Evolutionary conservation across 2,888 invertebrate genomes (phyloP).

Genomic region (Synanthedon tipuliformis): DNA sequence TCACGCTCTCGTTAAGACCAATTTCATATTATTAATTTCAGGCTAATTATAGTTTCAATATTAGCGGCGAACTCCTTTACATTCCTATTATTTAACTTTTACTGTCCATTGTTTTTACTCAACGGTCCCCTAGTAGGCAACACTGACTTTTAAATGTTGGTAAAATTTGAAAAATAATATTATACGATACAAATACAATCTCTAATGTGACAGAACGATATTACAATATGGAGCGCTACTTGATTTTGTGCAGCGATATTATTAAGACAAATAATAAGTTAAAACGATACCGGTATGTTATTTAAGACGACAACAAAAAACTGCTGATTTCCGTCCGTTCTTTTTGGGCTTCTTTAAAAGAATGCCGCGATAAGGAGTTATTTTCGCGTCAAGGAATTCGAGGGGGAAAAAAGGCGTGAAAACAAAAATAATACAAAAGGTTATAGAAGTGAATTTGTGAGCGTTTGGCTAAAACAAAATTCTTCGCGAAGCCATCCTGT

Average conservation of each 20-base stretch:
- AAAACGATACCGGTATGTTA: constrained; percentile 39
- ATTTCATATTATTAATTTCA: not conserved
- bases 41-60: too few species aligned
- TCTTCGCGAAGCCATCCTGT: constrained; percentile 69
- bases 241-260: not conserved
- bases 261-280: constrained; percentile 24
- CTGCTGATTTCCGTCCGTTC: constrained; percentile 40
- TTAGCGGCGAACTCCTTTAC: too few species aligned
- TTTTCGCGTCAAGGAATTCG: constrained; percentile 66
- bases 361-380: constrained; percentile 68
- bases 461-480: constrained; percentile 68
- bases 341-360: constrained; percentile 62
- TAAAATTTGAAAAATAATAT: too few species aligned
- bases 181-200: too few species aligned
- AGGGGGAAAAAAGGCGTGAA: constrained; percentile 67
- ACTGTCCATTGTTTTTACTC: too few species aligned
- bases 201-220: not conserved
- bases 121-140: too few species aligned
- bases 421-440: constrained; percentile 67
- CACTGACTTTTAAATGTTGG: too few species aligned
- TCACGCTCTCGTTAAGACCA: too few species aligned
- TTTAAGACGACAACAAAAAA: constrained; percentile 53
- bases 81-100: too few species aligned
- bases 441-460: constrained; percentile 69
- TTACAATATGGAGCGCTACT: not conserved